A percentile compares a stretch with the other conserved stretches of the same genome.
These are phyloP conservation scores for Hypanus sabinus DNA, from an alignment of 2,113 vertebrate species.

Conservation along the genomic window DNA sequence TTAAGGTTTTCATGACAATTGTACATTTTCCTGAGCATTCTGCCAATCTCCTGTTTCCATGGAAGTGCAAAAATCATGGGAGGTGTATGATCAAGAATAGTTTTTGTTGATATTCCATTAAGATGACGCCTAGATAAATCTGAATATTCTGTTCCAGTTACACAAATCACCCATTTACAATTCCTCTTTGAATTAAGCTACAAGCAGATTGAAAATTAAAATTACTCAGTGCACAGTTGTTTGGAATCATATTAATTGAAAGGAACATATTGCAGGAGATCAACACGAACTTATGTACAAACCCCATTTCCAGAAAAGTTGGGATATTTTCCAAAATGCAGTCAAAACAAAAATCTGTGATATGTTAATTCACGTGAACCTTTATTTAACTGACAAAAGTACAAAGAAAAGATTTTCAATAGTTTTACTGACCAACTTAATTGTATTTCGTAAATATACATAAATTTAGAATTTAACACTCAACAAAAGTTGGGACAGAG, in stretches of 20 bases:
- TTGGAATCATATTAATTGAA: background rate
- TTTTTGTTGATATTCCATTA: background rate
- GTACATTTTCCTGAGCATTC: background rate
- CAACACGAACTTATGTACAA: background rate
- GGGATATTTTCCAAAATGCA: too few species aligned
- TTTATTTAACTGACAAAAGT: too few species aligned
- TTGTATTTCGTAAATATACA: too few species aligned
- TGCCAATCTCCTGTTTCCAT: background rate
- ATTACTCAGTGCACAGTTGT: background rate
- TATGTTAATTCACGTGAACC: too few species aligned
- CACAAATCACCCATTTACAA: background rate
- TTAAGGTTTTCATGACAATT: background rate
- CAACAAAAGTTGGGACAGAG: too few species aligned
- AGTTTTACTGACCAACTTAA: too few species aligned
- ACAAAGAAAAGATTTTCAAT: too few species aligned
- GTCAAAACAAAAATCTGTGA: too few species aligned
- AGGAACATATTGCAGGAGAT: background rate
- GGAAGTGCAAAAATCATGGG: background rate
- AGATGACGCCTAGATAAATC: background rate
- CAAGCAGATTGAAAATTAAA: background rate
- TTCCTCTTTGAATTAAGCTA: background rate
- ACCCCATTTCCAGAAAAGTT: too few species aligned
- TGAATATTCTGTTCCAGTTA: background rate
- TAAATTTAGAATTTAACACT: too few species aligned
- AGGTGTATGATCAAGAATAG: too few species aligned